phyloP scores from a whole-genome alignment of 2,113 vertebrate genomes.

The Chloropsis cyanopogon region DNA sequence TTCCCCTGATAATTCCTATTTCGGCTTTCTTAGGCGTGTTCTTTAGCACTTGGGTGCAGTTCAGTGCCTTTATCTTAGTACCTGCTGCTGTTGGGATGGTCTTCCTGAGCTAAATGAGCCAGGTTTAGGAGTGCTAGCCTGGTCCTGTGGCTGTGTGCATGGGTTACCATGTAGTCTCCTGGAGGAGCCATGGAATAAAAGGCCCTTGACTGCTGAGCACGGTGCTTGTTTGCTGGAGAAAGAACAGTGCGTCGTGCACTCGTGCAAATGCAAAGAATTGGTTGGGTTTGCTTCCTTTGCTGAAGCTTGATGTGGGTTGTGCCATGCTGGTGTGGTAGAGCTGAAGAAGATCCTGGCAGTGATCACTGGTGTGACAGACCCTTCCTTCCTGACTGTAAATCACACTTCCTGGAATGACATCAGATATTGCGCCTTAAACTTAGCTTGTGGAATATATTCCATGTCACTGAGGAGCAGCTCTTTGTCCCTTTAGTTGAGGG shows the following conservation, averaged over 20 bases:
- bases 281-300: background rate
- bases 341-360: background rate
- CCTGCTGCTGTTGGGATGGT: background rate
- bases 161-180: background rate
- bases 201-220: background rate
- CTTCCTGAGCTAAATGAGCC: background rate
- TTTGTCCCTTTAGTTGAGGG: background rate
- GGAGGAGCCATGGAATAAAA: background rate
- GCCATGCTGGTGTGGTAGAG: background rate
- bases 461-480: background rate
- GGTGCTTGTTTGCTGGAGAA: background rate
- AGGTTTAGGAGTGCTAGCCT: background rate
- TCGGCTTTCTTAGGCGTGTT: background rate
- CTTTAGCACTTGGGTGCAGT: background rate
- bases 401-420: background rate
- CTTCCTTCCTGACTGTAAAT: background rate
- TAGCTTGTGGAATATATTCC: background rate
- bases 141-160: background rate
- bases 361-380: background rate
- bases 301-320: background rate
- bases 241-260: background rate
- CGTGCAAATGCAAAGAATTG: background rate
- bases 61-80: background rate
- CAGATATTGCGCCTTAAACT: background rate
- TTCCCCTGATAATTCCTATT: background rate